Evolutionary conservation across 1,140 invertebrate species (phyloP), one percentile per base, ranked within the genome.

Genomic region (Orussus abietinus): DNA sequence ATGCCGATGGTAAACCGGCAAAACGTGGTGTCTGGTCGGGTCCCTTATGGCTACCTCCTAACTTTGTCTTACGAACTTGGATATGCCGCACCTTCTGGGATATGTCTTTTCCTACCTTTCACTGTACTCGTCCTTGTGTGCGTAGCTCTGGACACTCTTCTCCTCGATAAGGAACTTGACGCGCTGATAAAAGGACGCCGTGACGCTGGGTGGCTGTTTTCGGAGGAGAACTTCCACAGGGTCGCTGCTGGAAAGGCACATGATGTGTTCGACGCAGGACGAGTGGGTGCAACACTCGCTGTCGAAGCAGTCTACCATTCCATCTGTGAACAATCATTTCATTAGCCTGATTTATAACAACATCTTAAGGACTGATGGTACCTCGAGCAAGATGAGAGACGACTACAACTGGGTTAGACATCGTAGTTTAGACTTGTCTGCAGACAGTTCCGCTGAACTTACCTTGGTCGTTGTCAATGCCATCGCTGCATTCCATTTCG

Each of bases 101-200:
- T n/a, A n/a, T n/a, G n/a, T n/a, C n/a, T 11, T 4, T 14, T 53
- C 86, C 84, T 85, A 98, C 96, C 91, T 96, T 80, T 98, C 93
- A 55, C 90, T 94, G 77, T 96, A 98, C 74, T 96, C 90, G 73
- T 94, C 90, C 77, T 89, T 87, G 63, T 95, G 91, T 14, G 94
- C 93, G 75, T 98, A 98, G 59, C 89, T 95, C 73, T 99, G 96
- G 17, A 98, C 94, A 42, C 92, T 95, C 68, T 96, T 93, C 68
- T 97, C 93, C 75, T 98, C 94, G 42, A 99, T 95, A 38, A 99
- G 82, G 74, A 99, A 99, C 64, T 95, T 94, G 66, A 98, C 94
- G 28, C 93, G 81, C 66, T 98, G 93, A 64, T 96, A 98, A 73
- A 99, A 99, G 1, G 94, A 95, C 4, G 93, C 92, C 1, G 93